These are phyloP conservation scores for Acleris cristana DNA, from an alignment of 2,888 invertebrate species.

Conservation along the genomic window DNA sequence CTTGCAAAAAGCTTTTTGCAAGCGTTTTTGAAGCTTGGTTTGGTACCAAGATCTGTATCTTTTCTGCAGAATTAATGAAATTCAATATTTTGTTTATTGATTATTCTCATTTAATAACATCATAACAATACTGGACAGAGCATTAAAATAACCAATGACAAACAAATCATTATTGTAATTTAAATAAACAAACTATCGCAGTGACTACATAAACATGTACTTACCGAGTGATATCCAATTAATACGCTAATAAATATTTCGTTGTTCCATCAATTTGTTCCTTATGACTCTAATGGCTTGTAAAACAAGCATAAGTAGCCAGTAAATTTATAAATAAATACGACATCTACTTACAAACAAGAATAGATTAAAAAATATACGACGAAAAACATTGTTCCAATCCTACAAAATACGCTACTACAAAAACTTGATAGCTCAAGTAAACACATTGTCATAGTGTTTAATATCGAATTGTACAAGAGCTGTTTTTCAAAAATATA, in stretches of 20 bases:
- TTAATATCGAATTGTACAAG: too few species aligned
- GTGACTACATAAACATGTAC: constrained; percentile 2
- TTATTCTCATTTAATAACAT: not conserved
- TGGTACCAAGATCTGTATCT: too few species aligned
- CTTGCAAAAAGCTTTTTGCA: not conserved
- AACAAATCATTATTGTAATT: constrained; percentile 18
- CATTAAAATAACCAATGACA: constrained; percentile 14
- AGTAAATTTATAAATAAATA: constrained; percentile 16
- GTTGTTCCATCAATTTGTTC: constrained; percentile 45
- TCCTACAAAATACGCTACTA: too few species aligned
- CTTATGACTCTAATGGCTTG: constrained; percentile 50
- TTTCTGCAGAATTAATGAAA: too few species aligned
- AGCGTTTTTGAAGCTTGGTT: not conserved
- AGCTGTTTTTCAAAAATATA: too few species aligned
- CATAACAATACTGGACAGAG: constrained; percentile 15
- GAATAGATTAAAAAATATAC: not conserved
- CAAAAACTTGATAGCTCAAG: too few species aligned
- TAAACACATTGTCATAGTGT: too few species aligned
- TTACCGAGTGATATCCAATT: constrained; percentile 10
- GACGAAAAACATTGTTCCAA: not conserved
- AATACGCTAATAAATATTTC: constrained; percentile 39
- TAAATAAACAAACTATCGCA: constrained; percentile 17
- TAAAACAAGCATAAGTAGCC: constrained; percentile 32
- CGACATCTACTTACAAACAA: constrained; percentile 2
- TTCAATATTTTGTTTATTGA: too few species aligned